Base-by-base conservation (phyloP, 2,888 invertebrate genomes). In the Phaonia tiefii region DNA sequence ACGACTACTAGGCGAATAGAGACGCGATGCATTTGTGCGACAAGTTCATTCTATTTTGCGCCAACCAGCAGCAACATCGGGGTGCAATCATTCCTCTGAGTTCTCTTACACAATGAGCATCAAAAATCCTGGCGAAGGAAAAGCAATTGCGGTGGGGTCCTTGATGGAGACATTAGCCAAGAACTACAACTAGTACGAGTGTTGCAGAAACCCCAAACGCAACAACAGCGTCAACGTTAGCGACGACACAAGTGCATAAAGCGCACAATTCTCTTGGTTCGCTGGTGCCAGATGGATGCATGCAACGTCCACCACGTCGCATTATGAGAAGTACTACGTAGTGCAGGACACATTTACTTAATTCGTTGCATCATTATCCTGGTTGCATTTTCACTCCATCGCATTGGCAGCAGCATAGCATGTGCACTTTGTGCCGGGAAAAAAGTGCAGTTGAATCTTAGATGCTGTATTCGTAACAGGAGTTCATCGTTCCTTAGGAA, bases 381-480 rank as follows among this genome's bases (percentile, higher is more conserved):
- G 17, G 39, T 56, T 73, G 54, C 76, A 67, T 70, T 66, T 39
- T 42, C n/a, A 39, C 42, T 58, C n/a, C 42, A 65, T 20, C 13
- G 25, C n/a, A 37, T 71, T 58, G 51, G 74, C 74, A 76, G 72
- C 56, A 15, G 1, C 26, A 65, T 65, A 3, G 13, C 15, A 15
- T 46, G 15, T 65, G 58, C 44, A 20, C 10, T 17, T 63, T 75
- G 78, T 25, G 63, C 5, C 60, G 60, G 60, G 46, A 72, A 80
- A 78, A 81, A 78, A 81, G 49, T 81, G 81, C 81, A 81, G 67
- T 75, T 78, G 75, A 78, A 72, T 75, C 22, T 72, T 13, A 58
- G 22, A 8, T 81, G 69, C 75, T 78, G 60, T 58, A 72, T 69
- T n/a, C 15, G 46, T 46, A 56, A 25, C 78, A 81, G 81, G 81